Evolutionary conservation across 2,797 vertebrate species (phyloP).

Genomic region (Macropodus opercularis): DNA sequence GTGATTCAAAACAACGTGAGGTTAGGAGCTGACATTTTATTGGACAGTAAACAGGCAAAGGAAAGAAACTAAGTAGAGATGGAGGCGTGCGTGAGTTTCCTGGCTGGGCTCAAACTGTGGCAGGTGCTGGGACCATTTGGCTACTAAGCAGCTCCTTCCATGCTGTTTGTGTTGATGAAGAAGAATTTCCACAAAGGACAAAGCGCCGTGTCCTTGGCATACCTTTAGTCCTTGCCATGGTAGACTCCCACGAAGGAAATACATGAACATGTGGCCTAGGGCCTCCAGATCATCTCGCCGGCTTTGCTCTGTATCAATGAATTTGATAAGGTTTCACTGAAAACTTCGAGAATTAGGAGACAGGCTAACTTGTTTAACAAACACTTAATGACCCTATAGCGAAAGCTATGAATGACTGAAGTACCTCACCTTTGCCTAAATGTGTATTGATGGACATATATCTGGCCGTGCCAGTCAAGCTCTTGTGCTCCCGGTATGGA

Average conservation of each 20-base stretch:
- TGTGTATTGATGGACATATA: conserved; percentile 99
- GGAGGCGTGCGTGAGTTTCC: not conserved
- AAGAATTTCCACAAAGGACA: not conserved
- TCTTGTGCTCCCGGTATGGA: conserved; percentile 99
- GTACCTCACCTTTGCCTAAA: conserved; percentile 98
- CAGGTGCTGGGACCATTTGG: not conserved
- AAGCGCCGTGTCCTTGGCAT: conserved; percentile 32
- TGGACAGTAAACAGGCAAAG: no score
- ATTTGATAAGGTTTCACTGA: conserved; percentile 32
- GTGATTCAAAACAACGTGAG: conserved; percentile 15
- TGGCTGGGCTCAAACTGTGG: not conserved
- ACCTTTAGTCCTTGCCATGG: conserved; percentile 99
- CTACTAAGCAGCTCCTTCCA: not conserved
- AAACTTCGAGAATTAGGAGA: conserved; percentile 9
- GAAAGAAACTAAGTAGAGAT: no score
- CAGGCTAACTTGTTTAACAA: not conserved
- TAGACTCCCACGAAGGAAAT: conserved; percentile 98
- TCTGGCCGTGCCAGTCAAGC: conserved; percentile 95
- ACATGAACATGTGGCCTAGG: conserved; percentile 99
- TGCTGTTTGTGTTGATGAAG: not conserved
- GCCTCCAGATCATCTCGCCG: conserved; percentile 98
- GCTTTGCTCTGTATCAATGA: conserved; percentile 90
- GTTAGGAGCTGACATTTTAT: no score
- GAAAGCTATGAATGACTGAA: conserved; percentile 24
- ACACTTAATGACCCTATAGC: not conserved